These are phyloP conservation scores for Drosophila pectinifera DNA, from an alignment of 1,140 invertebrate species.

Conservation along the genomic window DNA sequence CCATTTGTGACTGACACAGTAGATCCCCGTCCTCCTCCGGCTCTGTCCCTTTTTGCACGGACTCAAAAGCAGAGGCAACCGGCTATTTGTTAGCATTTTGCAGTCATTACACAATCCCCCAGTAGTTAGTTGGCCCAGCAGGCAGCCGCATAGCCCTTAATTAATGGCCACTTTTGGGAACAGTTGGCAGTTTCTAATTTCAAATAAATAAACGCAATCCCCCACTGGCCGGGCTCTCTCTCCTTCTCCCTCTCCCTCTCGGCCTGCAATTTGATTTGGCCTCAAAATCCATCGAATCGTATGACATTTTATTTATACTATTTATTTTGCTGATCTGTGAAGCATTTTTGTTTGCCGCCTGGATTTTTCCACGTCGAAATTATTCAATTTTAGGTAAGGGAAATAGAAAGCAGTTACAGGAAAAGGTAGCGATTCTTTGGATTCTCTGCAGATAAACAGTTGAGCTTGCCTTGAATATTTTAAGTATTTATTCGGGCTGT, in stretches of 20 bases:
- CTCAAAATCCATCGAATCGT: constrained; percentile 36
- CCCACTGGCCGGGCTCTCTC: constrained; percentile 3
- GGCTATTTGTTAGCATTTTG: constrained; percentile 61
- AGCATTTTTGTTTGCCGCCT: constrained; percentile 32
- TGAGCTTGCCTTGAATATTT: not conserved
- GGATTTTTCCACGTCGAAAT: constrained; percentile 54
- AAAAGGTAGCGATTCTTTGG: not conserved
- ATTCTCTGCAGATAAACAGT: no score
- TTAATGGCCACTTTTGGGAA: constrained; percentile 67
- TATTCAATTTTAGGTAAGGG: constrained; percentile 70
- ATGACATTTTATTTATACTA: constrained; percentile 50
- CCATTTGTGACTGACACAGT: constrained; percentile 33
- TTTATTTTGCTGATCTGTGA: constrained; percentile 21
- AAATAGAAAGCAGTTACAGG: constrained; percentile 24
- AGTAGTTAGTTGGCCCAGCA: constrained; percentile 22
- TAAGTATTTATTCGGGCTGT: not conserved
- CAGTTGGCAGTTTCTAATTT: constrained; percentile 71
- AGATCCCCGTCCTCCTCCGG: not conserved
- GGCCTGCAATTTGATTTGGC: constrained; percentile 20
- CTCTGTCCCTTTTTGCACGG: not conserved
- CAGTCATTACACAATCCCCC: constrained; percentile 42
- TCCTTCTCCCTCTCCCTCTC: not conserved
- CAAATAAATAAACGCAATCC: constrained; percentile 61
- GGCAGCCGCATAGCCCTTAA: constrained; percentile 51
- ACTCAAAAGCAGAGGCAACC: constrained; percentile 19